Evolutionary conservation across 2,113 vertebrate genomes (phyloP), one percentile per base, ranked within the genome.

Genomic region (Electrona antarctica): DNA sequence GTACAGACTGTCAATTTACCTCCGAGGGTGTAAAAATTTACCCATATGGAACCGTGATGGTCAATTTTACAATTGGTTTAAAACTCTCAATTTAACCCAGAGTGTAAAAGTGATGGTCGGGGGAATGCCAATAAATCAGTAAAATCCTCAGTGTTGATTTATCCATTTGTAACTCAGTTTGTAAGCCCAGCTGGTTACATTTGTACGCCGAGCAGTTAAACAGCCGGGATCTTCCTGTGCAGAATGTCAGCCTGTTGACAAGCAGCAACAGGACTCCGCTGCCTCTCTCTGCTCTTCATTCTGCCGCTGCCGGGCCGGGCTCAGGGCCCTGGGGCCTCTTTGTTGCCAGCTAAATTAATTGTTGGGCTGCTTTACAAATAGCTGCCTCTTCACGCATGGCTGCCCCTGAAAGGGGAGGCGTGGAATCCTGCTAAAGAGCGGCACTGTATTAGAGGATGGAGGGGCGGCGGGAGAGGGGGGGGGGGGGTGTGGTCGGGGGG

Each of bases 341-440:
- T 91, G 89, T 88, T 90, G 89, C 87, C 85, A 87, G 79, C 82
- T 89, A 91, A 91, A 93, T 93, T 90, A 92, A 93, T 93, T 92
- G 92, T 90, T 89, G 72, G 58, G 70, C 79, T 76, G 90, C 89
- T 92, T 93, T 89, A 92, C 92, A 93, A 93, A 93, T 91, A 88
- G 90, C 90, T 88, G 88, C 87, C 87, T 88, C 87, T 92, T 92
- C 91, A 94, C 83, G 92, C 91, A 87, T 90, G 89, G 81, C 81
- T 91, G 90, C 87, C 61, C 79, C 47, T 85, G 80, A 92, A 91
- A 91, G 84, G 87, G 84, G 83, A 79, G 83, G 81, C 5, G 79
- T 69, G 61, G 72, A 66, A 66, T 76, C n/a, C 73, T 74, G 87
- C 88, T 91, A 90, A 92, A 91, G 88, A 88, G 90, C 89, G 81